Percentiles rank a stretch among this genome's conserved stretches.
phyloP scores from a whole-genome alignment of 2,113 vertebrate genomes.

The Pteruthius melanotis region DNA sequence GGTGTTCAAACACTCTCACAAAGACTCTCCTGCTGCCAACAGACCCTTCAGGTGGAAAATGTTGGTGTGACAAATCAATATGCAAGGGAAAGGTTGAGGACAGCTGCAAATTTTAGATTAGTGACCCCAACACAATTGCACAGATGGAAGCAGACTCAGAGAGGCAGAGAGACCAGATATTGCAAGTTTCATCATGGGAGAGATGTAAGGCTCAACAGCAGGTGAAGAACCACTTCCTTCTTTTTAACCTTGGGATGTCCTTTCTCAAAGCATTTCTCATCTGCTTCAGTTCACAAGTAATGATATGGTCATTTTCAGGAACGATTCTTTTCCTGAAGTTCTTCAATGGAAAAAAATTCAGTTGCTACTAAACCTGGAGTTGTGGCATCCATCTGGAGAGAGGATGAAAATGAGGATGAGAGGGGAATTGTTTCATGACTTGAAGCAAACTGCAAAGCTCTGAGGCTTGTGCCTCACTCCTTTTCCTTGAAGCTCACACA shows the following conservation, averaged over 20 bases:
- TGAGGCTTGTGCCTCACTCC: not conserved
- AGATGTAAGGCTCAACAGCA: not conserved
- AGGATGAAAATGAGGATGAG: not conserved
- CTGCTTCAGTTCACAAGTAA: not conserved
- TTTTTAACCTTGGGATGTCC: not conserved
- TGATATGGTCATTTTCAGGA: not conserved
- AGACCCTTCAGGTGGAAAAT: not conserved
- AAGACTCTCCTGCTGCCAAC: not conserved
- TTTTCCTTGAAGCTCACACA: accelerated
- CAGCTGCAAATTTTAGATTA: not conserved
- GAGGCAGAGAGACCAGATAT: not conserved
- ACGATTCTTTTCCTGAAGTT: not conserved
- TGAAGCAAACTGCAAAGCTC: not conserved
- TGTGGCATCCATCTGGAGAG: not conserved
- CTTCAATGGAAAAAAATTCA: not conserved
- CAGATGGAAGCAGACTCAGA: not conserved
- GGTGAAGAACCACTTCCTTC: not conserved
- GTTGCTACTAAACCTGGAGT: not conserved
- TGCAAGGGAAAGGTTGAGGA: not conserved
- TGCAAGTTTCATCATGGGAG: not conserved
- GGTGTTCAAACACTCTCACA: not conserved
- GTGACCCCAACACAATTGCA: not conserved
- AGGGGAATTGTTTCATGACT: not conserved
- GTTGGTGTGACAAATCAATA: not conserved
- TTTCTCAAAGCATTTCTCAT: not conserved